phyloP scores from a whole-genome alignment of 2,113 vertebrate genomes.

The Toxotes jaculatrix region DNA sequence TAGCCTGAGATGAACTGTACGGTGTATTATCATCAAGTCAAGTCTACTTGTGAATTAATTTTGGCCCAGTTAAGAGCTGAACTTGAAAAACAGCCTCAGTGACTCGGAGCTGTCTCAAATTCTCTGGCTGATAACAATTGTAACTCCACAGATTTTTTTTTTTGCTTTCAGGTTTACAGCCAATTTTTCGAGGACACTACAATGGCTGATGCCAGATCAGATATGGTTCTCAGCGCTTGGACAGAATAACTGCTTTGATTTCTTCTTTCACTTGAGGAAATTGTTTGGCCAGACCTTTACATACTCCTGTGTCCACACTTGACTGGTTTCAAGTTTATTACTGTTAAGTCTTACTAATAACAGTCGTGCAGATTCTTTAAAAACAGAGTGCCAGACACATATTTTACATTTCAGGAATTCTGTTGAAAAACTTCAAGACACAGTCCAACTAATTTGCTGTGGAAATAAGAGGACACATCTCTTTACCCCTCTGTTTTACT shows the following conservation, averaged over 20 bases:
- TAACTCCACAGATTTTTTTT: neutral
- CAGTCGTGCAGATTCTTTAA: conserved; percentile 12
- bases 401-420: conserved; percentile 8
- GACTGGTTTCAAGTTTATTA: conserved; percentile 7
- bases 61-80: neutral
- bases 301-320: conserved; percentile 24
- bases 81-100: conserved; percentile 3
- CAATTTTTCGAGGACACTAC: conserved; percentile 23
- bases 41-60: conserved; percentile 10
- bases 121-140: conserved; percentile 8
- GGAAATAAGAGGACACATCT: neutral
- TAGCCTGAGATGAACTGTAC: conserved; percentile 33
- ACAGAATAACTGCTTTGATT: conserved; percentile 42
- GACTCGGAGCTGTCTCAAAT: neutral
- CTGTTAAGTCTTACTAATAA: conserved; percentile 7
- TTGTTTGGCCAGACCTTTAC: conserved; percentile 36
- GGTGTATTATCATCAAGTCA: neutral
- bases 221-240: conserved; percentile 54
- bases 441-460: neutral
- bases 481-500: neutral
- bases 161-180: conserved; percentile 13
- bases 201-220: conserved; percentile 49
- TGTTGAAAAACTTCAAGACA: conserved; percentile 7
- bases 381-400: conserved; percentile 2
- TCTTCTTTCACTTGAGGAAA: conserved; percentile 20